Evolutionary conservation across 2,888 invertebrate genomes (phyloP).

Genomic region (Epicampocera succincta): DNA sequence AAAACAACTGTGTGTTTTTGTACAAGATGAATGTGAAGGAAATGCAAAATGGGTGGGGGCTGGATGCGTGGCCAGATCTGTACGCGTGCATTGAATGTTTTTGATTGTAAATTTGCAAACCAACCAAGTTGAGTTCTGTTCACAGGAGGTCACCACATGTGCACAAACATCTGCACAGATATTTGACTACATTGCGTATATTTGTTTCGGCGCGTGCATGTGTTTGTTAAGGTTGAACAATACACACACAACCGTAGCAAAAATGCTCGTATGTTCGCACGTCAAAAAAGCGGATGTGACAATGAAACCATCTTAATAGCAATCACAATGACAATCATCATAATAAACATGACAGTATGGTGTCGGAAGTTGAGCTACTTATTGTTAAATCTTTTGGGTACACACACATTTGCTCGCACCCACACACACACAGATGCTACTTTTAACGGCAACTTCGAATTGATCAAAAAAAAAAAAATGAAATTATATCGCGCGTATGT

Average conservation of each 20-base stretch:
- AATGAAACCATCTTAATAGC: slow-evolving; percentile 69
- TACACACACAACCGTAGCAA: slow-evolving; percentile 47
- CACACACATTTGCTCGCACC: not conserved
- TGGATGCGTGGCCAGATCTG: not conserved
- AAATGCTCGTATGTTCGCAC: slow-evolving; percentile 68
- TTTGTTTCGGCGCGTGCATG: not conserved
- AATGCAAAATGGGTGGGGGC: slow-evolving; percentile 19
- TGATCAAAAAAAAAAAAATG: slow-evolving; percentile 28
- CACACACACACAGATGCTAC: not conserved
- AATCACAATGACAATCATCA: slow-evolving; percentile 66
- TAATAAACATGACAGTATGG: slow-evolving; percentile 68
- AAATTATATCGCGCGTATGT: slow-evolving; percentile 1
- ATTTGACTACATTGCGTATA: not conserved
- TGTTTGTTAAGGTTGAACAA: slow-evolving; percentile 23
- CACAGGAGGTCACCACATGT: slow-evolving; percentile 58
- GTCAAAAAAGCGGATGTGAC: slow-evolving; percentile 67
- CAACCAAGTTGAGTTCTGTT: slow-evolving; percentile 52
- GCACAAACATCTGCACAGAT: slow-evolving; percentile 9
- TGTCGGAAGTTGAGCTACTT: slow-evolving; percentile 69
- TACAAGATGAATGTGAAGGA: slow-evolving; percentile 43
- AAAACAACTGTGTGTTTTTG: slow-evolving; percentile 7
- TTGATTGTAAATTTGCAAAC: slow-evolving; percentile 45
- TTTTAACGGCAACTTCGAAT: slow-evolving; percentile 31
- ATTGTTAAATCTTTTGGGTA: slow-evolving; percentile 59
- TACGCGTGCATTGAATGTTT: slow-evolving; percentile 3